phyloP scores from a whole-genome alignment of 2,113 vertebrate species.

The Mixornis gularis region DNA sequence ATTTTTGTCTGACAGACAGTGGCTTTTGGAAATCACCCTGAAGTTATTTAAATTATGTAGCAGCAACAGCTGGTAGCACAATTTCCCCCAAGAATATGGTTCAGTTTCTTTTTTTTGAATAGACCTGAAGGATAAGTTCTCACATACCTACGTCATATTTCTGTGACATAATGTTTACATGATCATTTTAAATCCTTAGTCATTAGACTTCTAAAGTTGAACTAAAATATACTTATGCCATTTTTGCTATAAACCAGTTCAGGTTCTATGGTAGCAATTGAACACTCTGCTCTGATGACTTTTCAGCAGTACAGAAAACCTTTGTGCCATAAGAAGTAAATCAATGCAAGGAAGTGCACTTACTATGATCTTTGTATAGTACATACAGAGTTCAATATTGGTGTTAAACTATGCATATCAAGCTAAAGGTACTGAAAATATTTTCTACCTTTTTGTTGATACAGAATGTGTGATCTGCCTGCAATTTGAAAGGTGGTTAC shows the following conservation, averaged over 20 bases:
- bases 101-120: neutral
- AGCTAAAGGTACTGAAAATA: slow-evolving; percentile 29
- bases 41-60: neutral
- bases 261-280: neutral
- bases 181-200: neutral
- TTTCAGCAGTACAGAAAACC: slow-evolving; percentile 36
- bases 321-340: slow-evolving; percentile 5
- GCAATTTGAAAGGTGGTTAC: neutral
- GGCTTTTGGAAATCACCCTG: neutral
- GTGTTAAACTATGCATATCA: slow-evolving; percentile 45
- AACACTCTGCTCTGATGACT: neutral
- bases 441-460: slow-evolving; percentile 50
- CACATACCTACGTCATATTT: neutral
- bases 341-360: slow-evolving; percentile 59
- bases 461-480: neutral
- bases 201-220: neutral
- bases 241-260: slow-evolving; percentile 10
- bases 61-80: neutral
- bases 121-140: neutral
- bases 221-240: neutral
- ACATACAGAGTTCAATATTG: slow-evolving; percentile 42
- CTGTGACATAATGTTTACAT: neutral
- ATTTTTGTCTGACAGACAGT: neutral
- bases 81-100: neutral
- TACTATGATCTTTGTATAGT: slow-evolving; percentile 48